These are phyloP conservation scores for Mimachlamys varia DNA, from an alignment of 2,888 invertebrate genomes.

Conservation along the genomic window DNA sequence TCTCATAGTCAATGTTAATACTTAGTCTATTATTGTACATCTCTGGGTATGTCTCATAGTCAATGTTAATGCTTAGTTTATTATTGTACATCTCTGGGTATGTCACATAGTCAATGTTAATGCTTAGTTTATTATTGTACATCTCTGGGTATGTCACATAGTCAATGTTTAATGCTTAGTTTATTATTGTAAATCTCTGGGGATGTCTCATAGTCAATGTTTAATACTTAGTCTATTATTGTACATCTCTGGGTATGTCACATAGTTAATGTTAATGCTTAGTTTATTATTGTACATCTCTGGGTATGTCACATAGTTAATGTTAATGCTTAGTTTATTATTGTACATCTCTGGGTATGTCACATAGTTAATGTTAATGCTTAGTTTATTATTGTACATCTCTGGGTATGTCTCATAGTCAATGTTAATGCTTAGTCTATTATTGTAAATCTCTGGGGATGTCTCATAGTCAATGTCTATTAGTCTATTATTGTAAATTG, in stretches of 20 bases:
- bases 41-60: slow-evolving; percentile 87
- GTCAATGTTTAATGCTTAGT: background rate
- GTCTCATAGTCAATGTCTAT: slow-evolving; percentile 71
- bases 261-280: background rate
- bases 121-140: background rate
- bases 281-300: slow-evolving; percentile 82
- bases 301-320: slow-evolving; percentile 85
- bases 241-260: slow-evolving; percentile 90
- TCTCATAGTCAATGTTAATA: slow-evolving; percentile 57
- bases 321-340: background rate
- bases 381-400: slow-evolving; percentile 74
- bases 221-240: no score
- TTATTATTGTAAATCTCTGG: no score
- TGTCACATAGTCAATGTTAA: slow-evolving; percentile 76
- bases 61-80: background rate
- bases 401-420: slow-evolving; percentile 86
- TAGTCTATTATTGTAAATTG: background rate
- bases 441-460: slow-evolving; percentile 90
- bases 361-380: background rate
- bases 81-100: slow-evolving; percentile 89
- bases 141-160: slow-evolving; percentile 87
- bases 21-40: background rate
- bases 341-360: slow-evolving; percentile 92
- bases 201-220: no score
- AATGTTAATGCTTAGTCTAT: background rate